A percentile compares a stretch with the other conserved stretches of the same genome.
Evolutionary conservation across 2,113 vertebrate species (phyloP).

Genomic region (Pseudonaja textilis): DNA sequence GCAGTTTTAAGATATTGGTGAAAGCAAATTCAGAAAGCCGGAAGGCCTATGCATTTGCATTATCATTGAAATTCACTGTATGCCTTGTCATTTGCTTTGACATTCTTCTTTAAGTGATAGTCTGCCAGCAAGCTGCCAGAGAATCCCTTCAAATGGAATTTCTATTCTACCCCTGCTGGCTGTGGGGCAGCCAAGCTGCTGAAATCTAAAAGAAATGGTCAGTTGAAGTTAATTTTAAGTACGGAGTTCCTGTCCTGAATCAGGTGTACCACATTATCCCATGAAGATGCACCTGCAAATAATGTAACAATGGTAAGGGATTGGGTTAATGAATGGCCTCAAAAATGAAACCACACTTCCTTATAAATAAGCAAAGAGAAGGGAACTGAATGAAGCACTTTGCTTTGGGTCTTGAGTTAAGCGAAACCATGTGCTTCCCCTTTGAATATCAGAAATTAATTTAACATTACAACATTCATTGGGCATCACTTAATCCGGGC

Average conservation of each 20-base stretch:
- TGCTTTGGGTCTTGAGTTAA: background rate
- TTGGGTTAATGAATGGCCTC: slow-evolving; percentile 9
- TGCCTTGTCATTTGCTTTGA: slow-evolving; percentile 36
- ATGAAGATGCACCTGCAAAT: background rate
- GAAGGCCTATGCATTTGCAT: slow-evolving; percentile 22
- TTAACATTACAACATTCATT: slow-evolving; percentile 1
- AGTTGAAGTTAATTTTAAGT: background rate
- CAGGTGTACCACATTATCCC: background rate
- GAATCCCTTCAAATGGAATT: slow-evolving; percentile 32
- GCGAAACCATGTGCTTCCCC: slow-evolving; percentile 17
- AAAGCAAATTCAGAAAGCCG: slow-evolving; percentile 27
- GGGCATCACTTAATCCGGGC: background rate
- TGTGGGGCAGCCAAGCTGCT: background rate
- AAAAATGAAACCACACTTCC: slow-evolving; percentile 23
- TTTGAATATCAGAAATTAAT: slow-evolving; percentile 2
- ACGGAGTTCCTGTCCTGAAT: background rate
- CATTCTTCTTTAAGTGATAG: slow-evolving; percentile 25
- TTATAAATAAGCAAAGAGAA: slow-evolving; percentile 6
- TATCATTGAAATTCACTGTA: slow-evolving; percentile 24
- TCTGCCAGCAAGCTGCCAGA: slow-evolving; percentile 36
- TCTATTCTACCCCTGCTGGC: background rate
- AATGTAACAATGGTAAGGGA: slow-evolving; percentile 17
- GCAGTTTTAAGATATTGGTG: slow-evolving; percentile 7
- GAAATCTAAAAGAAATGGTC: slow-evolving; percentile 29
- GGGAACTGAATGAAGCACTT: slow-evolving; percentile 19